Percentiles rank a stretch among this genome's conserved stretches.
Evolutionary conservation across 2,797 vertebrate species (phyloP).

Genomic region (Lagodon rhomboides): DNA sequence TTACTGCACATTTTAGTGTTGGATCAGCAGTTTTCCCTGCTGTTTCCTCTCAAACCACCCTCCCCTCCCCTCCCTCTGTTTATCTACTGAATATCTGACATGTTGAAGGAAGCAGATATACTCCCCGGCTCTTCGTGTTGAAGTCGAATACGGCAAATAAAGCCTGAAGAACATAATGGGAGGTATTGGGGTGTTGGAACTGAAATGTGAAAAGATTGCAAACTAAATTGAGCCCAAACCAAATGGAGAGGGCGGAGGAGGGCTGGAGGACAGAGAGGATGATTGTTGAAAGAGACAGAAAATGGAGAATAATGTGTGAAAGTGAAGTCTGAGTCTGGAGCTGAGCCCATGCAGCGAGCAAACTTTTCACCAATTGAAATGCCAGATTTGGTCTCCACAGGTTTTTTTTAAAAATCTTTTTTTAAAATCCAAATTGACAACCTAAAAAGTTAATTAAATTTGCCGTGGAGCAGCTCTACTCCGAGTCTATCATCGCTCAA

Average conservation of each 20-base stretch:
- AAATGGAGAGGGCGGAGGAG: neutral
- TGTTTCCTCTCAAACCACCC: neutral
- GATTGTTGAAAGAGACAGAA: neutral
- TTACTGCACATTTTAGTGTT: neutral
- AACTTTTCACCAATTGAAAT: constrained; percentile 22
- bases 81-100: neutral
- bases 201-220: constrained; percentile 5
- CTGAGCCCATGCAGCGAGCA: constrained; percentile 15
- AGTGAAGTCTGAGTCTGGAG: constrained; percentile 9
- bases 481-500: constrained; percentile 17
- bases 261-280: neutral
- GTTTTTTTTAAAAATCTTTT: constrained; percentile 10
- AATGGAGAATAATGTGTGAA: constrained; percentile 18
- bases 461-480: constrained; percentile 22
- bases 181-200: neutral
- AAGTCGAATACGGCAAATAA: neutral
- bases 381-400: constrained; percentile 1
- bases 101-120: neutral
- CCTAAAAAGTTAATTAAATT: constrained; percentile 41
- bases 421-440: constrained; percentile 28
- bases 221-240: neutral
- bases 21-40: neutral
- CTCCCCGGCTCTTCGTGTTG: neutral
- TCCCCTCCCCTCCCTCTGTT: neutral
- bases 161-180: neutral